Evolutionary conservation across 2,797 vertebrate species (phyloP).

Genomic region (Threskiornis aethiopicus): DNA sequence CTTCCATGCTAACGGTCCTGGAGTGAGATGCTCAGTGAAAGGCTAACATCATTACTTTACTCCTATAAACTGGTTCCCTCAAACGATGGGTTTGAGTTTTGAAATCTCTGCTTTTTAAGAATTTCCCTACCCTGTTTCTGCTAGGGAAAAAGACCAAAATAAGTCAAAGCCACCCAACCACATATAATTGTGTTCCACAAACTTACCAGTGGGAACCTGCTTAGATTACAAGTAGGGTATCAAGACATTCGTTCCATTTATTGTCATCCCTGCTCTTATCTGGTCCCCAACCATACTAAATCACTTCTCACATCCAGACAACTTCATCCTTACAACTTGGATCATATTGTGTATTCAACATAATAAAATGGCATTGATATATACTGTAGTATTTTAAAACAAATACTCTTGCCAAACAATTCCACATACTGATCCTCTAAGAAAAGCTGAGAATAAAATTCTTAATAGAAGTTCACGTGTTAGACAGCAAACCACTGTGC

Average conservation of each 20-base stretch:
- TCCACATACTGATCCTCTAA: neutral
- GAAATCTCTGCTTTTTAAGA: neutral
- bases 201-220: neutral
- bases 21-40: neutral
- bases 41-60: neutral
- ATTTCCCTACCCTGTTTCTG: neutral
- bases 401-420: neutral
- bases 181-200: neutral
- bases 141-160: neutral
- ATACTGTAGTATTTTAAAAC: neutral
- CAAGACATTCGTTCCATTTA: neutral
- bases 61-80: neutral
- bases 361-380: neutral
- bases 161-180: constrained; percentile 13
- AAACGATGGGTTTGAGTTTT: neutral
- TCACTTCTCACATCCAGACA: neutral
- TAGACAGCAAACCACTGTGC: neutral
- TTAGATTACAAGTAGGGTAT: neutral
- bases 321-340: neutral
- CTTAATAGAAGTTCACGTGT: neutral
- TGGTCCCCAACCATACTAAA: neutral
- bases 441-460: neutral
- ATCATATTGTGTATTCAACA: neutral
- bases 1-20: accelerated
- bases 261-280: neutral